Evolutionary conservation across 2,797 vertebrate genomes (phyloP), one percentile per base, ranked within the genome.

Genomic region (Paratrypauchen microcephalus): DNA sequence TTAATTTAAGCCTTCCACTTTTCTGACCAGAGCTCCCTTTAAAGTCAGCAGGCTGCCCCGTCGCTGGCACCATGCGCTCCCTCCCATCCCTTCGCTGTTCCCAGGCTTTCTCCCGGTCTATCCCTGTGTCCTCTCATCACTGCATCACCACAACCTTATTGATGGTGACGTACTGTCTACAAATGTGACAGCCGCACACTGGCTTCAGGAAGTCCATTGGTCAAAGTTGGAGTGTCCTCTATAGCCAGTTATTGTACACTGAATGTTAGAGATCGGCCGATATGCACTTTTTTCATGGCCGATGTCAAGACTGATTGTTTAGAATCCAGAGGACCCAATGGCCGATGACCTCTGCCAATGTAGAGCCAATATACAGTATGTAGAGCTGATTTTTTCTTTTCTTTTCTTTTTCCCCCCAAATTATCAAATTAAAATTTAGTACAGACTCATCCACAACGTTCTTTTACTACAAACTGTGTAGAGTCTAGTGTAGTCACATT

Each of bases 1-100:
- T 92, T 94, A 94, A 94, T 94, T 93, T 94, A 87, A 89, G 79
- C 84, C 87, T 92, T 92, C 92, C 91, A 91, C 90, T 93, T 92
- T 91, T 87, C 86, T 85, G 81, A 93, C 91, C 92, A 91, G 84
- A 92, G 86, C 88, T 88, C 88, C 87, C 91, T 91, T 92, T 92
- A 90, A 91, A 91, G 91, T 84, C 78, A 62, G 63, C 54, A 50
- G 82, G 90, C 90, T 83, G 83, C 88, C 85, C 75, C 74, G 74
- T 75, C 66, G 80, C 83, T 88, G 89, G 86, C 88, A 86, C 73
- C 80, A 82, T 68, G 73, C 5, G 28, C 75, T 83, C 79, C 77
- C 80, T 87, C 80, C 75, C 76, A 76, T 26, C 24, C 24, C 73
- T 86, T 84, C 56, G 87, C 81, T 83, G 74, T 63, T 82, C 79